These are phyloP conservation scores for Onthophagus sagittarius DNA, from an alignment of 2,888 invertebrate genomes.

Conservation along the genomic window DNA sequence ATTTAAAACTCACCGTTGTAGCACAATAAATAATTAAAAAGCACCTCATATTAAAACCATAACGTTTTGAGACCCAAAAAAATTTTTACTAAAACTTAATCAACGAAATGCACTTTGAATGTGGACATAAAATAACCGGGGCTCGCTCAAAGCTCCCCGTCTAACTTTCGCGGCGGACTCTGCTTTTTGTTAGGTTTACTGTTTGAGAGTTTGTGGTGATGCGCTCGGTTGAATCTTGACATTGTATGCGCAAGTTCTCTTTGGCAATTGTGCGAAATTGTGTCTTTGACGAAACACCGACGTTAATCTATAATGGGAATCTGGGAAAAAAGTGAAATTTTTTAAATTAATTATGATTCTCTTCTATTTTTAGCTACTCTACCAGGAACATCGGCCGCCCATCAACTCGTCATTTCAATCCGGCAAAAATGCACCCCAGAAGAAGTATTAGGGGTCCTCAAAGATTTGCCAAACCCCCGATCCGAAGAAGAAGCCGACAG, in stretches of 20 bases:
- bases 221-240: not conserved
- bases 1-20: no score
- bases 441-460: constrained; percentile 81
- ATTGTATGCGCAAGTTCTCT: constrained; percentile 8
- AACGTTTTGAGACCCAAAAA: no score
- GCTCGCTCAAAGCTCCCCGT: not conserved
- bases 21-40: no score
- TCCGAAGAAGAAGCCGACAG: constrained; percentile 71
- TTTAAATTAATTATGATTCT: constrained; percentile 40
- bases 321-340: not conserved
- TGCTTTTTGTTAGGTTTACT: not conserved
- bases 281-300: constrained; percentile 2
- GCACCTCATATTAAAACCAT: no score
- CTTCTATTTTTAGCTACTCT: constrained; percentile 62
- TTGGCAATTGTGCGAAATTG: constrained; percentile 7
- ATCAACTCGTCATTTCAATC: constrained; percentile 81
- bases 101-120: no score
- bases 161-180: not conserved
- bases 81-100: no score
- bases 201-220: not conserved
- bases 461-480: constrained; percentile 79
- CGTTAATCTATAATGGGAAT: not conserved
- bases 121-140: no score
- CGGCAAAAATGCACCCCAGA: constrained; percentile 87
- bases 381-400: constrained; percentile 79